Base-by-base conservation (phyloP, 2,113 vertebrate genomes). In the Actenoides hombroni region DNA sequence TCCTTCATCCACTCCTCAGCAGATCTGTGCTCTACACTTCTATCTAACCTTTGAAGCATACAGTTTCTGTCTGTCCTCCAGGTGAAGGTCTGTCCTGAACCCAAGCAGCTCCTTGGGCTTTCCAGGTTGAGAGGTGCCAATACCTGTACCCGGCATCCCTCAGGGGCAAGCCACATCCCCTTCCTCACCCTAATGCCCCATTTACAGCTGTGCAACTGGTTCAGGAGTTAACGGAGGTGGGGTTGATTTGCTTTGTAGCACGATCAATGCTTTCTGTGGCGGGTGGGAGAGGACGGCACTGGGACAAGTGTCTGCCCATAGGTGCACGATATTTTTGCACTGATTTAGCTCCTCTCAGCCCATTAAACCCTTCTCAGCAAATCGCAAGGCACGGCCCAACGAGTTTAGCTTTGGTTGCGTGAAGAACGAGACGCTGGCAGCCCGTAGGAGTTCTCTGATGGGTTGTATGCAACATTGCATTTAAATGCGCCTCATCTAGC, bases 161-260 rank as follows among this genome's bases (percentile, higher is more conserved):
- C 51, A 20, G 33, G 33, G 44, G 11, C 28, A 44, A 44, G 8
- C 18, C 15, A 3, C 23, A 35, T 51, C 49, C 59, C 6, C 0
- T 16, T 42, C 57, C 49, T 51, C 23, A 31, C 26, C 49, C 8
- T 14, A 10, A 13, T 1, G 11, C 6, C 23, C 19, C 13, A 9
- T 23, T 21, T 16, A 54, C 4, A 4, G n/a, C 57, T 10, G 29
- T 35, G 8, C 5, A 13, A 11, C 33, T 3, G 4, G 2, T n/a
- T 37, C 53, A 44, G 2, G 12, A 25, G 29, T 42, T 70, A 12
- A 8, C 28, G 0, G 8, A 19, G 29, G 8, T 4, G 5, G 69
- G 25, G 13, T 8, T 26, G 17, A 19, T 24, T 5, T 10, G 42
- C 29, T 65, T 20, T n/a, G 12, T 7, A 29, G 51, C 65, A 44